Evolutionary conservation across 1,140 invertebrate genomes (phyloP).

Genomic region (Drosophila pseudoobscura): DNA sequence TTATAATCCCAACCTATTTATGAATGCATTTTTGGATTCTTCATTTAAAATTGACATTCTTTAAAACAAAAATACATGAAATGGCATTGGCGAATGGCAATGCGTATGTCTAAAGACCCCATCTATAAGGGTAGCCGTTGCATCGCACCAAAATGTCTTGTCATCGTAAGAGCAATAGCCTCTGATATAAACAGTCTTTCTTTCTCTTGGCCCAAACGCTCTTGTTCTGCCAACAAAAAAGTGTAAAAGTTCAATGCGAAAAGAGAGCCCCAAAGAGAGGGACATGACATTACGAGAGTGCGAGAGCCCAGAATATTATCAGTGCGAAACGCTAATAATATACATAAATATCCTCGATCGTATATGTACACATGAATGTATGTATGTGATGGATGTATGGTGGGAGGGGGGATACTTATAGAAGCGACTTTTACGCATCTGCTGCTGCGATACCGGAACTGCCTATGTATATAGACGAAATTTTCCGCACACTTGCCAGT

Average conservation of each 20-base stretch:
- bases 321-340: conserved; percentile 14
- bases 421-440: conserved; percentile 48
- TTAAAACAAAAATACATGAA: no score
- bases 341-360: not conserved
- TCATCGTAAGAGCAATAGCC: conserved; percentile 76
- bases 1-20: no score
- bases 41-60: no score
- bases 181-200: conserved; percentile 70
- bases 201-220: conserved; percentile 50
- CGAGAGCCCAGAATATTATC: not conserved
- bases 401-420: conserved; percentile 9
- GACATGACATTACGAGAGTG: no score
- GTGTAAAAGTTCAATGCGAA: conserved; percentile 68
- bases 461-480: conserved; percentile 21
- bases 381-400: not conserved
- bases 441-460: conserved; percentile 51
- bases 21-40: no score
- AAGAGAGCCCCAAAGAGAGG: not conserved
- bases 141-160: conserved; percentile 60
- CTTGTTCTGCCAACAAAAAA: conserved; percentile 56
- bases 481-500: conserved; percentile 41
- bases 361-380: conserved; percentile 1
- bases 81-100: no score
- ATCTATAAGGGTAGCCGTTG: conserved; percentile 32
- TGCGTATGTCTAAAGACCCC: not conserved